Percentiles rank a stretch among this genome's conserved stretches.
Evolutionary conservation across 2,113 vertebrate genomes (phyloP).

Genomic region (Romanogobio albipinnatus): DNA sequence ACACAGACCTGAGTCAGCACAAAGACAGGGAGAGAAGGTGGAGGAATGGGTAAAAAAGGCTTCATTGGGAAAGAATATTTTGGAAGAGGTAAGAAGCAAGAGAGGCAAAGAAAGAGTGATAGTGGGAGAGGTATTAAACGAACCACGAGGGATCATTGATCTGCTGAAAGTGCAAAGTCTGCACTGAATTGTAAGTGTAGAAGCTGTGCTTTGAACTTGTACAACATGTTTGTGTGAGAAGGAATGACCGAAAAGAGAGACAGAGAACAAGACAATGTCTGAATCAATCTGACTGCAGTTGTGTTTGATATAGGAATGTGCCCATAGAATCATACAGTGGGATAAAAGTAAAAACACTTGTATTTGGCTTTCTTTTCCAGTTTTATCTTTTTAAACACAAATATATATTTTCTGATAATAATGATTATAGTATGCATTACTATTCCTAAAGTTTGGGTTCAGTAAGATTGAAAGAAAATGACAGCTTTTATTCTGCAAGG

Average conservation of each 20-base stretch:
- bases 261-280: neutral
- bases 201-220: constrained; percentile 70
- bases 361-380: no score
- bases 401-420: no score
- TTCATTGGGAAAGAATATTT: constrained; percentile 9
- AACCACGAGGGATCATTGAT: constrained; percentile 76
- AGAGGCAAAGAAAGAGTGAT: constrained; percentile 37
- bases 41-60: constrained; percentile 37
- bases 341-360: no score
- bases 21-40: constrained; percentile 9
- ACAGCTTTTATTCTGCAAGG: no score
- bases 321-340: neutral
- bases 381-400: no score
- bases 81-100: constrained; percentile 11
- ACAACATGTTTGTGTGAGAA: constrained; percentile 60
- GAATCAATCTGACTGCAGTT: constrained; percentile 13
- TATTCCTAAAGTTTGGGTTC: no score
- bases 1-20: constrained; percentile 50
- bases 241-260: neutral
- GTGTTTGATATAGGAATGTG: neutral
- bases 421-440: no score
- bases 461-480: no score
- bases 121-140: constrained; percentile 45
- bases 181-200: constrained; percentile 72
- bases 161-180: constrained; percentile 73